Evolutionary conservation across 2,797 vertebrate genomes (phyloP).

Genomic region (Martes flavigula): DNA sequence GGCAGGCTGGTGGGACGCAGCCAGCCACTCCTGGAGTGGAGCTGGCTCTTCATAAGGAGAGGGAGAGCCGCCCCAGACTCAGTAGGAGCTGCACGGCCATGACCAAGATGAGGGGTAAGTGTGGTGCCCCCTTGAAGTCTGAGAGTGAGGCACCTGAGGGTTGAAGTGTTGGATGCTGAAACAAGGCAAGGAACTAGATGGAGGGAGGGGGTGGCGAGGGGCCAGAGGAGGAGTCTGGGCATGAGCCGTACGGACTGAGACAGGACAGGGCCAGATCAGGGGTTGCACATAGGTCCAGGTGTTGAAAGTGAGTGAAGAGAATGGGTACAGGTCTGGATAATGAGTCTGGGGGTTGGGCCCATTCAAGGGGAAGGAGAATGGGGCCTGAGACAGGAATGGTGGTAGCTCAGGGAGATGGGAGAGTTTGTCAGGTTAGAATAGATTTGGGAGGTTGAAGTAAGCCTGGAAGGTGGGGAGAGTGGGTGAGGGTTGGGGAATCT

Average conservation of each 20-base stretch:
- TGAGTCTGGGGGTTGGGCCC: background rate
- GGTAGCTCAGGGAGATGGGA: background rate
- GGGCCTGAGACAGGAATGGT: background rate
- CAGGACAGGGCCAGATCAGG: background rate
- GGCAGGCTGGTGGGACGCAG: background rate
- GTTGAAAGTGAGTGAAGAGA: background rate
- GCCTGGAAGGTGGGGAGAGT: background rate
- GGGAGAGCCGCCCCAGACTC: background rate
- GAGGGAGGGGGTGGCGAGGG: background rate
- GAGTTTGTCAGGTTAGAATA: background rate
- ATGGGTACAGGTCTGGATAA: background rate
- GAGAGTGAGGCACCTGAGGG: background rate
- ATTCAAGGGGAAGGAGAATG: background rate
- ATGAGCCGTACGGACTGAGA: background rate
- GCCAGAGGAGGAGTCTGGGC: background rate
- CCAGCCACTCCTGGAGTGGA: background rate
- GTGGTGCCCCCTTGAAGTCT: background rate
- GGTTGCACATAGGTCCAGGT: background rate
- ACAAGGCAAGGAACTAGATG: background rate
- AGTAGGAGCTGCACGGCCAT: background rate
- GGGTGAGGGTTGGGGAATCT: background rate
- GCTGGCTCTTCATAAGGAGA: background rate
- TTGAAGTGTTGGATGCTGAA: background rate
- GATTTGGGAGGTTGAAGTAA: background rate
- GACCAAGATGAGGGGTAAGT: conserved; percentile 60